Evolutionary conservation across 2,113 vertebrate species (phyloP).

Genomic region (Upupa epops): DNA sequence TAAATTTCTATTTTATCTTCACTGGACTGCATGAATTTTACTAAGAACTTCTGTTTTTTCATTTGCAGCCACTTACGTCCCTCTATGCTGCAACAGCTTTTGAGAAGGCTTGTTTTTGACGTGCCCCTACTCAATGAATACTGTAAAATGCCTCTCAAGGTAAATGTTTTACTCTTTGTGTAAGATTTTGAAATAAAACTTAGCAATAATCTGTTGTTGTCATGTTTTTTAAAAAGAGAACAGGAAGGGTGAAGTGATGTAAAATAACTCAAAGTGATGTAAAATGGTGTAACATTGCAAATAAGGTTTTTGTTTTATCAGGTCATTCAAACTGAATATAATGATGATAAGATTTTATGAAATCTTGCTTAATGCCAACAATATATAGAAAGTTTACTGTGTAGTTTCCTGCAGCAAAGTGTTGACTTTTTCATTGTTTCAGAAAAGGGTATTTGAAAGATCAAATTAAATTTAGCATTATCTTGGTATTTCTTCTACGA

Average conservation of each 20-base stretch:
- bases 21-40: not conserved
- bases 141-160: conserved; percentile 99
- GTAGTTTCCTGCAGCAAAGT: not conserved
- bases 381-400: not conserved
- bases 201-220: not conserved
- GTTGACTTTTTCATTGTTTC: not conserved
- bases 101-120: conserved; percentile 94
- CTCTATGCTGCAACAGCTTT: conserved; percentile 95
- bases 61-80: conserved; percentile 88
- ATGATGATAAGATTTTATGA: not conserved
- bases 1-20: not conserved
- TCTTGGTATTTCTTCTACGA: not conserved
- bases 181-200: not conserved
- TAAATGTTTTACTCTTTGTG: conserved; percentile 59
- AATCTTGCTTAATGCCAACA: not conserved
- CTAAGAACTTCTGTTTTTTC: not conserved
- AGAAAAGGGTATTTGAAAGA: not conserved
- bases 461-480: not conserved
- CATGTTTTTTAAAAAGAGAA: not conserved
- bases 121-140: conserved; percentile 95
- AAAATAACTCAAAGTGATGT: not conserved
- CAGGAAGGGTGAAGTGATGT: not conserved
- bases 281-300: not conserved
- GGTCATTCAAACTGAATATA: not conserved
- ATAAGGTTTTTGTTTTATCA: not conserved